Evolutionary conservation across 1,140 invertebrate genomes (phyloP).

Genomic region (Apis dorsata): DNA sequence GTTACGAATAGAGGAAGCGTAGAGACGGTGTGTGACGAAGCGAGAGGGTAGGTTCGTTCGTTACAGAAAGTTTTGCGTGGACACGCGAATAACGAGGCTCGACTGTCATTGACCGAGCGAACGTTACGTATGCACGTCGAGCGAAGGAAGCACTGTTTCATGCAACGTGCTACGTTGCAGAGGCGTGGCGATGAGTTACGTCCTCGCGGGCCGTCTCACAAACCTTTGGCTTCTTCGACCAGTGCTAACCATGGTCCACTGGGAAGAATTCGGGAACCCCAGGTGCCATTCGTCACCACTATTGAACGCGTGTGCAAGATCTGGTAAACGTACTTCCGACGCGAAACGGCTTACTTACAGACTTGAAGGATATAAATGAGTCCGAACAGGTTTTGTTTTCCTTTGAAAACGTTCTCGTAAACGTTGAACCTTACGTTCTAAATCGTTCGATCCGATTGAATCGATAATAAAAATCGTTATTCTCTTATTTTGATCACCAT

Average conservation of each 20-base stretch:
- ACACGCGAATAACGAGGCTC: constrained; percentile 40
- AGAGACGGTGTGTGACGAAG: neutral
- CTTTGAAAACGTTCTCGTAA: neutral
- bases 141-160: constrained; percentile 46
- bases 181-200: constrained; percentile 54
- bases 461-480: neutral
- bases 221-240: constrained; percentile 32
- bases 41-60: constrained; percentile 13
- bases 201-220: constrained; percentile 31
- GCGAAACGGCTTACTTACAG: constrained; percentile 15
- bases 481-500: neutral
- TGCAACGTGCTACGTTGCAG: constrained; percentile 50
- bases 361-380: constrained; percentile 24
- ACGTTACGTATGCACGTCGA: constrained; percentile 46
- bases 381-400: neutral
- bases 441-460: neutral
- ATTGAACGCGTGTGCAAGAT: constrained; percentile 37
- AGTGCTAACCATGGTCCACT: constrained; percentile 42
- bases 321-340: constrained; percentile 25
- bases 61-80: constrained; percentile 41
- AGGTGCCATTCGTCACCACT: constrained; percentile 42
- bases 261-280: constrained; percentile 44
- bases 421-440: neutral
- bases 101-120: constrained; percentile 19
- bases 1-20: constrained; percentile 24